Conservation (phyloP, 2,113 vertebrate species). For the Equus quagga region DNA sequence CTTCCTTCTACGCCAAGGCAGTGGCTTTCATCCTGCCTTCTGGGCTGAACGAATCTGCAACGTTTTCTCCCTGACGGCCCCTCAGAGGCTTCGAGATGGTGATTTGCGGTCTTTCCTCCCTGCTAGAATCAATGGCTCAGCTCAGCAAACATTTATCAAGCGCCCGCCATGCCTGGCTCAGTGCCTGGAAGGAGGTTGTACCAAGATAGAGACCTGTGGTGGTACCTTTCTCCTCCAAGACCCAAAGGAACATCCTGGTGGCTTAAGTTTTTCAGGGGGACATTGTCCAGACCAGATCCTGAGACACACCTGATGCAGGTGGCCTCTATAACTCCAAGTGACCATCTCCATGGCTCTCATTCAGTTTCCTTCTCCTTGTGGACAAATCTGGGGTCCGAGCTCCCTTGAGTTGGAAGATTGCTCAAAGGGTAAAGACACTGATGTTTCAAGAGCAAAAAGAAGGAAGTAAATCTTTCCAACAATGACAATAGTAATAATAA, state of each 20-base stretch:
- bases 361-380: background rate
- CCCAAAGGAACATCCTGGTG: background rate
- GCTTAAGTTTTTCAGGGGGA: background rate
- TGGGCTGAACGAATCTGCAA: background rate
- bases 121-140: background rate
- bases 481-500: background rate
- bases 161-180: background rate
- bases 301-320: background rate
- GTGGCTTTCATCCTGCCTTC: background rate
- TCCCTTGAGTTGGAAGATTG: background rate
- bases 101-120: background rate
- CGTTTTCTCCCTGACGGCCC: background rate
- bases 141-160: slow-evolving; percentile 4
- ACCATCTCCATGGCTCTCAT: background rate
- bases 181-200: background rate
- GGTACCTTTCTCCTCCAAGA: background rate
- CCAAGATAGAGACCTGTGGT: background rate
- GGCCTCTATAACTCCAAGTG: background rate
- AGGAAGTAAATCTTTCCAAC: background rate
- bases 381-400: background rate
- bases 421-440: background rate
- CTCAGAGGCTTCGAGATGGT: background rate
- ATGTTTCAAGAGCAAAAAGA: background rate
- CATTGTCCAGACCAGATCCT: background rate
- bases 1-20: background rate